phyloP scores from a whole-genome alignment of 2,888 invertebrate genomes.

The Cyclophora punctaria region DNA sequence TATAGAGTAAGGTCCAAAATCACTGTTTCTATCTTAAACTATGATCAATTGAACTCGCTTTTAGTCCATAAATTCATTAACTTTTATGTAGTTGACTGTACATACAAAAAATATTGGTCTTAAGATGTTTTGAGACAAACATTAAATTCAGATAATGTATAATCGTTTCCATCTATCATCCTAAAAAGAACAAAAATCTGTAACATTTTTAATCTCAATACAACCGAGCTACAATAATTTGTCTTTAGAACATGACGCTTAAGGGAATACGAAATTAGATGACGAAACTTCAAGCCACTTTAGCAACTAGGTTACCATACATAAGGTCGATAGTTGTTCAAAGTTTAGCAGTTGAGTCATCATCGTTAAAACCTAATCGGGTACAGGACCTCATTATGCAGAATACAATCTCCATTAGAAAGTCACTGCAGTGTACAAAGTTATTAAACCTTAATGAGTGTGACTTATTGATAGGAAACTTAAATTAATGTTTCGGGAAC shows the following conservation, averaged over 20 bases:
- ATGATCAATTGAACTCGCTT: too few relatives aligned
- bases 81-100: too few relatives aligned
- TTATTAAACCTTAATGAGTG: too few relatives aligned
- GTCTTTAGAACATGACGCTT: constrained; percentile 56
- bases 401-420: constrained; percentile 49
- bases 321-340: constrained; percentile 23
- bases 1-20: too few relatives aligned
- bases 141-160: too few relatives aligned
- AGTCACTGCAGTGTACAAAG: constrained; percentile 21
- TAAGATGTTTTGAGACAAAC: too few relatives aligned
- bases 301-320: constrained; percentile 7
- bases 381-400: constrained; percentile 63
- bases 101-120: too few relatives aligned
- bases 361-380: constrained; percentile 68
- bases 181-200: neutral
- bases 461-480: too few relatives aligned
- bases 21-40: too few relatives aligned
- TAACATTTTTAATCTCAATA: constrained; percentile 39
- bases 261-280: constrained; percentile 56
- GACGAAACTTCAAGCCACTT: constrained; percentile 22
- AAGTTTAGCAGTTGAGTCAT: constrained; percentile 37
- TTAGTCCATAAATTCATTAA: too few relatives aligned
- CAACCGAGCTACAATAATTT: constrained; percentile 51
- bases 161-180: too few relatives aligned
- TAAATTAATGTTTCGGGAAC: too few relatives aligned